These are phyloP conservation scores for Gambelia wislizenii DNA, from an alignment of 2,797 vertebrate genomes.

Conservation along the genomic window DNA sequence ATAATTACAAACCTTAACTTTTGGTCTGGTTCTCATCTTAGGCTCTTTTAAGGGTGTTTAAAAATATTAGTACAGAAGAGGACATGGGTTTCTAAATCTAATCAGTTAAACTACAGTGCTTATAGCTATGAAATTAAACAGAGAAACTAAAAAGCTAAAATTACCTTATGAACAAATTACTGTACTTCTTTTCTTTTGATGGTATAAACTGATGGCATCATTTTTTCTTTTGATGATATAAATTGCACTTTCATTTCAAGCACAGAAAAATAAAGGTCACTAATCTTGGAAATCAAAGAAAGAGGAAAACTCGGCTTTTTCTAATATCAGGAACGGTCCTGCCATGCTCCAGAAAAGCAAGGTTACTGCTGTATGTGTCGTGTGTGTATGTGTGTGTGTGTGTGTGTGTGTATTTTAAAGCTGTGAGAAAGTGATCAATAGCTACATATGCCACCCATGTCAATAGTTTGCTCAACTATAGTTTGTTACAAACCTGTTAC, in stretches of 20 bases:
- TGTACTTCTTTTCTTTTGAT: neutral
- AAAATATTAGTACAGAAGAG: neutral
- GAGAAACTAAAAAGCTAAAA: neutral
- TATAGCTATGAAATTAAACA: neutral
- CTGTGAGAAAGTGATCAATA: neutral
- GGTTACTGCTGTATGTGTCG: neutral
- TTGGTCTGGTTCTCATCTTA: neutral
- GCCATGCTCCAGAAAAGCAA: neutral
- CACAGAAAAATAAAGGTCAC: neutral
- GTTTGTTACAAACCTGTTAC: too few species aligned
- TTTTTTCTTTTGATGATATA: neutral
- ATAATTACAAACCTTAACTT: neutral
- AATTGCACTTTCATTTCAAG: neutral
- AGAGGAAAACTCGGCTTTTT: neutral
- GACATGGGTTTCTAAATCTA: constrained; percentile 12
- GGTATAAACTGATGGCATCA: neutral
- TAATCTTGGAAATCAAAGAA: neutral
- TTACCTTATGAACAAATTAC: neutral
- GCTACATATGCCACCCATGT: neutral
- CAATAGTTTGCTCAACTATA: neutral
- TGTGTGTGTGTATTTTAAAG: too few species aligned
- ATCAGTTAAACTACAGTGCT: neutral
- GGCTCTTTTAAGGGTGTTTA: neutral
- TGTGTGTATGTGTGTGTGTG: too few species aligned
- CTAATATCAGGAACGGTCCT: neutral